Percentiles rank a stretch among this genome's conserved stretches.
phyloP scores from a whole-genome alignment of 2,113 vertebrate species.

The Catharus minimus region DNA sequence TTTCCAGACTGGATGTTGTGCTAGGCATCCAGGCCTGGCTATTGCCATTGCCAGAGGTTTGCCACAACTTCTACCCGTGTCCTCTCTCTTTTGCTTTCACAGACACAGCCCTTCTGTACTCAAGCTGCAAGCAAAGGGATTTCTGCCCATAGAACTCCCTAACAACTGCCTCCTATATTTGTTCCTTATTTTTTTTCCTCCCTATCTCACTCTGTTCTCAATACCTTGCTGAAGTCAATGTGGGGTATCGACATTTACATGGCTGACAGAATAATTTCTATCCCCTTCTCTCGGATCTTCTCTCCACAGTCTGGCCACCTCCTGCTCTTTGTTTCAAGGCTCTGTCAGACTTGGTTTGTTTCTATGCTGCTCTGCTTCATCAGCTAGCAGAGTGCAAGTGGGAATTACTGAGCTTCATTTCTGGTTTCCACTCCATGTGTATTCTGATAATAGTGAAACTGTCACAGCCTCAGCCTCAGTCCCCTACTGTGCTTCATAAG shows the following conservation, averaged over 20 bases:
- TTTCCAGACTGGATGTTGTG: background rate
- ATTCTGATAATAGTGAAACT: background rate
- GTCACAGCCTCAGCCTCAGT: background rate
- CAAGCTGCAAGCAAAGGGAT: background rate
- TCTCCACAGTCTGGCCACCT: background rate
- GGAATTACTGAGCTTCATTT: background rate
- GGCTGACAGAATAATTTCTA: background rate
- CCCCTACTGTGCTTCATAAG: background rate
- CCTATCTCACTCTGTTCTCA: background rate
- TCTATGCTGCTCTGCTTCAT: background rate
- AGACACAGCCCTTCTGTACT: background rate
- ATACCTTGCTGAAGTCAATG: background rate
- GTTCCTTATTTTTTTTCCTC: background rate
- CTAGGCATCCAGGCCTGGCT: background rate
- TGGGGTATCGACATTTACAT: rapidly evolving
- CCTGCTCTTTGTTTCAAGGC: background rate
- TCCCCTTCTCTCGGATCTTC: background rate
- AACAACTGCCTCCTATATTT: background rate
- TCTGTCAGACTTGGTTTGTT: constrained; percentile 39
- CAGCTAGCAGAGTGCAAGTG: background rate
- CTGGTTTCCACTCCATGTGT: background rate
- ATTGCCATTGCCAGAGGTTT: background rate
- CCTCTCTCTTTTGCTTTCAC: background rate
- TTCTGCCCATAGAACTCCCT: background rate
- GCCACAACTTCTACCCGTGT: background rate